A percentile compares a stretch with the other conserved stretches of the same genome.
Evolutionary conservation across 2,797 vertebrate genomes (phyloP).

Genomic region (Oceanodroma leucorhoa): DNA sequence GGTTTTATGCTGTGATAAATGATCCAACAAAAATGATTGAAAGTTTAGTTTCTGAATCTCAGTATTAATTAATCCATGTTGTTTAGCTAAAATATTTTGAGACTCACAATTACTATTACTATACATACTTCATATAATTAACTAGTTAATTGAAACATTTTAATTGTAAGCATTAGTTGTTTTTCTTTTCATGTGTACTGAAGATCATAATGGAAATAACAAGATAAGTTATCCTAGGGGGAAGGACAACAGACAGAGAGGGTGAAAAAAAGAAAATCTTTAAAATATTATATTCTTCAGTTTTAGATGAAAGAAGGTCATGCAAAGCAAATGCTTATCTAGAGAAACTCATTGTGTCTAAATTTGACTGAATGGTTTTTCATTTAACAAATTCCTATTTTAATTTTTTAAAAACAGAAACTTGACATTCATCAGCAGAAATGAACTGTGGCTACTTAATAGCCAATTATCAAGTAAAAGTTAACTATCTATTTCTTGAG

Average conservation of each 20-base stretch:
- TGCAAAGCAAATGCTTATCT: not conserved
- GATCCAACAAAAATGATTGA: not conserved
- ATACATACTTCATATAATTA: not conserved
- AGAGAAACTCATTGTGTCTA: not conserved
- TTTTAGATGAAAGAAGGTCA: not conserved
- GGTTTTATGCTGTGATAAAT: not conserved
- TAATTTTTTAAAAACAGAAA: not conserved
- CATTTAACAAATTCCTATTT: not conserved
- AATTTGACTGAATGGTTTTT: not conserved
- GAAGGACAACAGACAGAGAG: not conserved
- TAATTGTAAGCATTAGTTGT: not conserved
- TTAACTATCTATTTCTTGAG: not conserved
- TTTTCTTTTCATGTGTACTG: not conserved
- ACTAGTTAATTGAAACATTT: not conserved
- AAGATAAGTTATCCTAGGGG: not conserved
- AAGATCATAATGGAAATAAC: not conserved
- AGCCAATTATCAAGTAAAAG: not conserved
- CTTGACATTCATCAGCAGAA: not conserved
- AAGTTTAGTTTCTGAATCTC: not conserved
- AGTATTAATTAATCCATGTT: not conserved
- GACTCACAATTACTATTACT: not conserved
- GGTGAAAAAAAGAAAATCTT: not conserved
- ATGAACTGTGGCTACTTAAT: not conserved
- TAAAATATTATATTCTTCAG: not conserved
- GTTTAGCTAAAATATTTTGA: not conserved